Base-by-base conservation (phyloP, 2,888 invertebrate species). In the Drosophila putrida region DNA sequence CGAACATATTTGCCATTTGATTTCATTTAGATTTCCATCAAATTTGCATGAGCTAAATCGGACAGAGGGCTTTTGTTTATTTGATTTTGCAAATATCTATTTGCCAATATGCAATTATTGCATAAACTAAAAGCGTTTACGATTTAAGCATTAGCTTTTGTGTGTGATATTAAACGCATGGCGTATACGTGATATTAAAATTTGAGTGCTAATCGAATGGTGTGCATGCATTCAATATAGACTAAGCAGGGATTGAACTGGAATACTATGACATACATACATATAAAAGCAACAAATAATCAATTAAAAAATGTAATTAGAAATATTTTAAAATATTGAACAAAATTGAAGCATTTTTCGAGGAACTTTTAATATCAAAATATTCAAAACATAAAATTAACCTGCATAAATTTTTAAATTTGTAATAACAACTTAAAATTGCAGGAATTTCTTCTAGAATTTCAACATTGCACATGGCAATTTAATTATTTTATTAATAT, bases 181-280 rank as follows among this genome's bases (percentile, higher is more conserved):
- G 58, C 59, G 63, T 70, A 63, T 71, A 31, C 35, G 53, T 39
- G 39, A 71, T 71, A 54, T 20, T 36, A 6, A 6, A 50, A 28
- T 20, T 2, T 4, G 13, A 51, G 38, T 33, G 33, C 10, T 47
- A 47, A 47, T 39, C n/a, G 8, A 28, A n/a, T 31, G 20, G 8
- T 4, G 15, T 3, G 15, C 13, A 10, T 6, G 6, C 5, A 20
- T 49, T 33, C 11, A 28, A 28, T 15, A 15, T 10, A 6, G 6
- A 53, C 13, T 27, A 6, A 9, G 13, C 36, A 35, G 3, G 25
- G 25, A 28, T 50, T 3, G 4, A 25, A 25, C 25, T 38, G 5
- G 25, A 50, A 36, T 35, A 25, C 11, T 20, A 27, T 20, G 1
- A 2, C 2, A 27, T 13, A 6, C 10, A 31, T 20, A 2, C 2